Evolutionary conservation across 1,140 invertebrate genomes (phyloP), one percentile per base, ranked within the genome.

Genomic region (Danaus melanippus): DNA sequence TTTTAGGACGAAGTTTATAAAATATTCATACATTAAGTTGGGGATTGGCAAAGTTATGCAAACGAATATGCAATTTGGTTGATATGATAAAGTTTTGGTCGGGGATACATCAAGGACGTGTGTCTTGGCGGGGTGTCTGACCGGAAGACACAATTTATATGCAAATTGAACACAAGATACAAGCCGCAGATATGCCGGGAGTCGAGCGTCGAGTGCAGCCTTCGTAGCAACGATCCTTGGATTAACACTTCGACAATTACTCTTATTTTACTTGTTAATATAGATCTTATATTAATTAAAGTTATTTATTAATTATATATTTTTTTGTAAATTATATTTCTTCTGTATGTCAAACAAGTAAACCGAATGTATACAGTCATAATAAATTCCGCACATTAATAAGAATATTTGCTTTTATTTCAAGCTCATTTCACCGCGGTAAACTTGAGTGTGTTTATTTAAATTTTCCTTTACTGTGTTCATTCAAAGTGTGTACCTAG

Each of bases 101-200:
- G 60, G 56, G 60, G 63, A 59, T 63, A 71, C 66, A 69, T 70
- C 67, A 66, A 56, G 68, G 74, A 81, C 76, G 78, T 69, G 73
- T 81, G 78, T 81, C 81, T 84, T 84, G 74, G 67, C 66, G 56
- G 73, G 66, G 62, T 69, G 67, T 76, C 72, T 79, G 81, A 81
- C 74, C 77, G 78, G 75, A 84, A 84, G 83, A 86, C 73, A 85
- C 79, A 84, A 86, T 86, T 83, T 86, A 86, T 84, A 86, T 83
- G 81, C 79, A 80, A 86, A 86, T 86, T 74, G 66, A 66, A 74
- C 67, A 72, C 69, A 83, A 84, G 83, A 84, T 83, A 84, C 80
- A 81, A 79, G 80, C 71, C 76, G 72, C 69, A 76, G 79, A 80
- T 76, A 76, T 64, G 51, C 53, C 66, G 55, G 61, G 53, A 46